Evolutionary conservation across 2,113 vertebrate genomes (phyloP).

Genomic region (Leptocoma aspasia): DNA sequence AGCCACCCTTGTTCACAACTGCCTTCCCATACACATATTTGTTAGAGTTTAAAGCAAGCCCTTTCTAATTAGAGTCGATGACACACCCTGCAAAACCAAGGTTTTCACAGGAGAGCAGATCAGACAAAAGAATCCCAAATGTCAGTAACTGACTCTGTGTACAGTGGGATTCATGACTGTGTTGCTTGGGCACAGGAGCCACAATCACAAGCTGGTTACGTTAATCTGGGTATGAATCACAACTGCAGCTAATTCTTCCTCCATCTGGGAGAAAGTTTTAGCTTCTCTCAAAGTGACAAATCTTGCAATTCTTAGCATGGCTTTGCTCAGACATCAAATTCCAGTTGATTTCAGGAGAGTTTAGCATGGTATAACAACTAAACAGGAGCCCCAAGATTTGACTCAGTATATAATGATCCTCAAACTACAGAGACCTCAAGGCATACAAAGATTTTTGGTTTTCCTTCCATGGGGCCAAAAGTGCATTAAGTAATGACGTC

Average conservation of each 20-base stretch:
- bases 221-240: neutral
- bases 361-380: neutral
- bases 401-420: neutral
- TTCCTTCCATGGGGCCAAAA: neutral
- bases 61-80: neutral
- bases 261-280: neutral
- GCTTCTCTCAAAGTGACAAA: neutral
- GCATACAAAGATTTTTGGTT: conserved; percentile 49
- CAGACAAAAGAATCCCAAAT: neutral
- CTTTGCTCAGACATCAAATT: neutral
- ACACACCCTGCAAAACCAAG: neutral
- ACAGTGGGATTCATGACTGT: neutral
- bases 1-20: neutral
- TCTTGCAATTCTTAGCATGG: neutral
- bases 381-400: neutral
- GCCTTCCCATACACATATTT: neutral
- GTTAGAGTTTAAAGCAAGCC: neutral
- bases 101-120: neutral
- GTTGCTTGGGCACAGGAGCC: neutral
- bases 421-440: neutral
- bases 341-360: neutral
- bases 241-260: neutral
- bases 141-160: neutral
- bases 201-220: neutral
- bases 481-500: conserved; percentile 43